Base-by-base conservation (phyloP, 2,888 invertebrate species). In the Drosophila hamatofila region DNA sequence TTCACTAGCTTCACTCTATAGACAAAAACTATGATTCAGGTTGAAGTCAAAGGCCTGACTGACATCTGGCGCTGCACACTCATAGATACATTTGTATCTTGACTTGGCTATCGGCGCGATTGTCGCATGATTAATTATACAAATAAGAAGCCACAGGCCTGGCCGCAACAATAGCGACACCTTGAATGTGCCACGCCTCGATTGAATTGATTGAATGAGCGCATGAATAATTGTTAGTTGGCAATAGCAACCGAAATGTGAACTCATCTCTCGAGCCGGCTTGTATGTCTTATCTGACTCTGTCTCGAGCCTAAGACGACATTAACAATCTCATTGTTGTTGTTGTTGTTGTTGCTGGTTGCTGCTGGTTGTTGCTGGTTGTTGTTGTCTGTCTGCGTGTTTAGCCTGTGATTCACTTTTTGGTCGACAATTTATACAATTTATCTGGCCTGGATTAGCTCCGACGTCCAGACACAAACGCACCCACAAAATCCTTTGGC, bases 381-480 rank as follows among this genome's bases (percentile, higher is more conserved):
- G 48, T 59, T 78, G 63, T 41, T 62, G 48, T 18, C 55, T 58
- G 72, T 54, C 51, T 68, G 66, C 65, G 49, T 63, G 66, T 51
- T 58, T 80, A 60, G 55, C 42, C 67, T 54, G 84, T 90, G 90
- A 87, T 87, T 87, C 86, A 90, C 90, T 81, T 75, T 54, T 54
- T 54, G 49, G 81, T 81, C 80, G 76, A 74, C 57, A 60, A 81
- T 86, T 86, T 84, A 88, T 82, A 85, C 67, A 81, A 90, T 83
- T 90, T 86, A 90, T 86, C 83, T 89, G 90, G 75, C 67, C 72
- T 64, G 89, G 88, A 88, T 83, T 82, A 80, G 86, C 76, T 27
- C 25, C 23, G 75, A 64, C 75, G 62, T 60, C 71, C 72, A 63
- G 81, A 70, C 78, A 51, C 49, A 49, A 72, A 62, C 75, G 69